Conservation (phyloP, 2,888 invertebrate species). For the Andrena flavipes region DNA sequence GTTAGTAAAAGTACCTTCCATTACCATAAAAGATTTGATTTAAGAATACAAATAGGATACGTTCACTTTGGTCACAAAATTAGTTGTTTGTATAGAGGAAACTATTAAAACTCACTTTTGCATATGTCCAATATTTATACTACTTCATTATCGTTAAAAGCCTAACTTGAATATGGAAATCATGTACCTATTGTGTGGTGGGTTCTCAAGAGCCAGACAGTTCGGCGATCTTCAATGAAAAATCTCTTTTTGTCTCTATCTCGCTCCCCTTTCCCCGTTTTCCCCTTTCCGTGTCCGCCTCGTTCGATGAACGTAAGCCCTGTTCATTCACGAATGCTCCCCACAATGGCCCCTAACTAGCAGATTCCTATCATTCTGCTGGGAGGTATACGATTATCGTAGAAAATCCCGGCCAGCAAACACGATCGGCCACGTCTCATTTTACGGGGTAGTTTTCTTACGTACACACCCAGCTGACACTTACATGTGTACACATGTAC, state of each 20-base stretch:
- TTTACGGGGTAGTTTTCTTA: slow-evolving; percentile 55
- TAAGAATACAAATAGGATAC: no score
- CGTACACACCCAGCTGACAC: slow-evolving; percentile 25
- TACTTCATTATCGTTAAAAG: no score
- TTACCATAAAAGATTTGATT: no score
- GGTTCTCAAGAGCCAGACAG: not conserved
- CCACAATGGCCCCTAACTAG: slow-evolving; percentile 80
- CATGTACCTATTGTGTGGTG: not conserved
- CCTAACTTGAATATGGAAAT: not conserved
- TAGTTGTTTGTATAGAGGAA: no score
- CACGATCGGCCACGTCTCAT: slow-evolving; percentile 64
- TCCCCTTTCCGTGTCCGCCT: slow-evolving; percentile 34
- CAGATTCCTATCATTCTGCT: slow-evolving; percentile 73
- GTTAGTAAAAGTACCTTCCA: no score
- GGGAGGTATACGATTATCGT: slow-evolving; percentile 49
- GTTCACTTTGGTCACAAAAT: no score
- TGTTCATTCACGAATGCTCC: slow-evolving; percentile 79
- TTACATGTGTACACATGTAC: slow-evolving; percentile 9
- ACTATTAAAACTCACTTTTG: no score
- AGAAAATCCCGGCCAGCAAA: slow-evolving; percentile 71
- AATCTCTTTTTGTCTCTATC: slow-evolving; percentile 13
- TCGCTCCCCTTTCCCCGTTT: not conserved
- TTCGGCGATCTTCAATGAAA: not conserved
- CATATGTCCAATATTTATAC: no score
- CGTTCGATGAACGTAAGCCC: slow-evolving; percentile 64